Percentiles rank a stretch among this genome's conserved stretches.
phyloP scores from a whole-genome alignment of 1,140 invertebrate genomes.

The Drosophila melanica region DNA sequence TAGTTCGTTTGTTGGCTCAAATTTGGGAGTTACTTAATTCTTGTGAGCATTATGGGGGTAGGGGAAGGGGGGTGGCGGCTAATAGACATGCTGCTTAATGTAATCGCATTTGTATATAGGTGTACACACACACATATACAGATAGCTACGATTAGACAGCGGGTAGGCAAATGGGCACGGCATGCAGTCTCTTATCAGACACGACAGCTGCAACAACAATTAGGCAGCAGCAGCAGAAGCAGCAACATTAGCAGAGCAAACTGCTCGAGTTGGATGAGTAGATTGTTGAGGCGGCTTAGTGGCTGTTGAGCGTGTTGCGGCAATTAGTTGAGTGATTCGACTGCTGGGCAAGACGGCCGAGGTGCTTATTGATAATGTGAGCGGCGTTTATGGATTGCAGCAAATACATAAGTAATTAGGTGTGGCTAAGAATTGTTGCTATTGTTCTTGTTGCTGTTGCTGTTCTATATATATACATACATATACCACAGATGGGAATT shows the following conservation, averaged over 20 bases:
- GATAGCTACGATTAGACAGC: constrained; percentile 59
- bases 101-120: constrained; percentile 72
- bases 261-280: constrained; percentile 11
- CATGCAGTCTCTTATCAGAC: constrained; percentile 64
- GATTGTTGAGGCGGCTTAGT: constrained; percentile 50
- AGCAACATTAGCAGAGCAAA: constrained; percentile 15
- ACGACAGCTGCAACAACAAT: constrained; percentile 11
- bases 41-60: not conserved
- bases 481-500: constrained; percentile 33
- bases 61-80: not conserved
- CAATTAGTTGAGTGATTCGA: constrained; percentile 74
- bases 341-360: constrained; percentile 34
- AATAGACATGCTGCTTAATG: constrained; percentile 70
- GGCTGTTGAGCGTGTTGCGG: constrained; percentile 57
- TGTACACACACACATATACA: not conserved
- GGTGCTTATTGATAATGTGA: constrained; percentile 13
- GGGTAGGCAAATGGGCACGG: constrained; percentile 49
- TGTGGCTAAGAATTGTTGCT: constrained; percentile 11
- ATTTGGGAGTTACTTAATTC: constrained; percentile 37
- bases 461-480: no score
- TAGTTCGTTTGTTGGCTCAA: constrained; percentile 19
- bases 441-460: constrained; percentile 1
- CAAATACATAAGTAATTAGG: constrained; percentile 49
- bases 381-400: constrained; percentile 45
- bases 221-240: not conserved